Evolutionary conservation across 2,113 vertebrate species (phyloP).

Genomic region (Aldabrachelys gigantea): DNA sequence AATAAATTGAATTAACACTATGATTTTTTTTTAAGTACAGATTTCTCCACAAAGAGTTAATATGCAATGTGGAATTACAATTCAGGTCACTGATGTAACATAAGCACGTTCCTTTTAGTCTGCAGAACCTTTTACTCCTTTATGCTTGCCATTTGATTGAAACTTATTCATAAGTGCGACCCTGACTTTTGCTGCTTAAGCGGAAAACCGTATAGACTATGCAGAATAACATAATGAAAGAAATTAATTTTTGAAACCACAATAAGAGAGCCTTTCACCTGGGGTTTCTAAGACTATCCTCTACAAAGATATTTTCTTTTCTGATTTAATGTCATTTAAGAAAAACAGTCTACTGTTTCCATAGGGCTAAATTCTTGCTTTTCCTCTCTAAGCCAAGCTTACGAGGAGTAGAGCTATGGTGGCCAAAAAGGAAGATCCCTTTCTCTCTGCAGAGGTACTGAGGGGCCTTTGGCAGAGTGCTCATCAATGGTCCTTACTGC

Average conservation of each 20-base stretch:
- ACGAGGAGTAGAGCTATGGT: neutral
- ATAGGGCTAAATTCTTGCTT: slow-evolving; percentile 28
- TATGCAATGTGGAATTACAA: slow-evolving; percentile 56
- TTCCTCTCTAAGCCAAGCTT: slow-evolving; percentile 43
- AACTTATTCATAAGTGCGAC: slow-evolving; percentile 56
- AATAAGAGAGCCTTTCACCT: slow-evolving; percentile 61
- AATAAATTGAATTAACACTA: neutral
- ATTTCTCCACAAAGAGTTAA: slow-evolving; percentile 48
- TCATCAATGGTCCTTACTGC: neutral
- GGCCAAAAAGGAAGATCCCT: neutral
- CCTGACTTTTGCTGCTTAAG: slow-evolving; percentile 67
- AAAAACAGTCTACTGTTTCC: slow-evolving; percentile 21
- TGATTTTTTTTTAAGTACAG: neutral
- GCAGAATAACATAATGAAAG: slow-evolving; percentile 65
- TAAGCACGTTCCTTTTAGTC: slow-evolving; percentile 24
- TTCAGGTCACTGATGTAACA: slow-evolving; percentile 43
- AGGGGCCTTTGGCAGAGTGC: neutral
- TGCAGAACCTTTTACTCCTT: slow-evolving; percentile 61
- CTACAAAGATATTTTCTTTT: slow-evolving; percentile 41
- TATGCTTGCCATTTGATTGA: slow-evolving; percentile 51
- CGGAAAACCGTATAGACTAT: slow-evolving; percentile 59
- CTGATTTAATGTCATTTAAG: slow-evolving; percentile 51
- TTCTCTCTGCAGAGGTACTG: neutral
- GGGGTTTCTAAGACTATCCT: slow-evolving; percentile 53
- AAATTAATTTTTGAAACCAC: slow-evolving; percentile 66